Base-by-base conservation (phyloP, 2,797 vertebrate species). In the Leucoraja ocellata region DNA sequence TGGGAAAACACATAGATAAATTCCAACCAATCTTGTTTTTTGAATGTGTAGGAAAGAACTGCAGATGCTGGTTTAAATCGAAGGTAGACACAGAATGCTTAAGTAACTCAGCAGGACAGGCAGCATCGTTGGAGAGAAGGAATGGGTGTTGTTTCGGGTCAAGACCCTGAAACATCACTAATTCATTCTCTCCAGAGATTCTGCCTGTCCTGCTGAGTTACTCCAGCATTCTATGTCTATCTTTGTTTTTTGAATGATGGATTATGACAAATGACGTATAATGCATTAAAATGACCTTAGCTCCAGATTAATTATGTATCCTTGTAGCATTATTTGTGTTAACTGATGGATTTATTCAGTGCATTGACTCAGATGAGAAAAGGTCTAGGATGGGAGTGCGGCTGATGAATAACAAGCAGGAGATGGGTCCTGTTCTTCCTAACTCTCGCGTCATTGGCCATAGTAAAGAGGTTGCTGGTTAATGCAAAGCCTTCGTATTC, bases 261-360 rank as follows among this genome's bases (percentile, higher is more conserved):
- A 54, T 54, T 54, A 54, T 54, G 46, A 54, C 46, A 54, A 54
- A 54, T 68, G n/a, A 88, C 14, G 36, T 65, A 68, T 65, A 65
- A 9, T 88, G n/a, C n/a, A 88, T 68, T 68, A 36, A 68, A 88
- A 88, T 88, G 61, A 65, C 61, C 14, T 88, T 65, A 65, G 61
- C 28, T 6, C 16, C 5, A 14, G 84, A 88, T 68, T 32, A 88
- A 88, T 88, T 36, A 68, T 36, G 84, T 25, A 65, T 68, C 32
- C 21, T 32, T 88, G 63, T 68, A 32, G 16, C n/a, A 36, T 18
- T 88, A 88, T 63, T 68, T 88, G 32, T 68, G 58, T 86, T 32
- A 86, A 25, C 4, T 84, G 83, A 65, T 81, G n/a, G 84, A 88
- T 68, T 86, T 86, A 88, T 88, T 68, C 84, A 23, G n/a, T 61